phyloP scores from a whole-genome alignment of 1,140 invertebrate species.

The Aphelenchoides avenae region DNA sequence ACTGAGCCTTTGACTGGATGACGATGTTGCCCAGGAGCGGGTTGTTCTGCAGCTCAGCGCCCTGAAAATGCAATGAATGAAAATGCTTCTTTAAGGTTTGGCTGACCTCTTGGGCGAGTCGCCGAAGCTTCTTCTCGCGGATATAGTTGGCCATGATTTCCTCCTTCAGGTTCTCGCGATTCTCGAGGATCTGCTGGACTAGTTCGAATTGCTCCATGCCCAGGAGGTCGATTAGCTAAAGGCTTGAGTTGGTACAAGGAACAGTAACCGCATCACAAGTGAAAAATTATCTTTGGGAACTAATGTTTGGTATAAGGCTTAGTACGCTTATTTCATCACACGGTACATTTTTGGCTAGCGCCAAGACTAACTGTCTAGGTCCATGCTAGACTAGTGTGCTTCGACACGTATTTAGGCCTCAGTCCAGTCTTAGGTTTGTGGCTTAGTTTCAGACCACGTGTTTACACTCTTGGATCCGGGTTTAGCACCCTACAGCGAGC shows the following conservation, averaged over 20 bases:
- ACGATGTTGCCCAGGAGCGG: slow-evolving; percentile 14
- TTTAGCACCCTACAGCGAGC: no score
- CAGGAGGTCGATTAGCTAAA: slow-evolving; percentile 74
- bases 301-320: slow-evolving; percentile 15
- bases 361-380: slow-evolving; percentile 5
- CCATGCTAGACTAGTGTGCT: slow-evolving; percentile 3
- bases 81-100: neutral
- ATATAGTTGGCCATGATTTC: slow-evolving; percentile 26
- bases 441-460: no score
- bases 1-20: slow-evolving; percentile 73
- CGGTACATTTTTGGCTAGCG: slow-evolving; percentile 4
- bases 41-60: neutral
- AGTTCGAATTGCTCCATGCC: slow-evolving; percentile 83
- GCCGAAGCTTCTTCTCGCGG: slow-evolving; percentile 16
- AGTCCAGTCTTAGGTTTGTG: no score
- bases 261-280: slow-evolving; percentile 17
- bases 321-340: slow-evolving; percentile 1
- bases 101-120: slow-evolving; percentile 22
- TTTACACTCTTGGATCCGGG: no score
- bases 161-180: slow-evolving; percentile 62
- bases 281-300: slow-evolving; percentile 13
- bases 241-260: slow-evolving; percentile 9
- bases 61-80: slow-evolving; percentile 64
- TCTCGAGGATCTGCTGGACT: slow-evolving; percentile 72
- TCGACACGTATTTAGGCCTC: no score